A percentile compares a stretch with the other conserved stretches of the same genome.
Conservation (phyloP, 2,797 vertebrate genomes). For the Peromyscus melanophrys region DNA sequence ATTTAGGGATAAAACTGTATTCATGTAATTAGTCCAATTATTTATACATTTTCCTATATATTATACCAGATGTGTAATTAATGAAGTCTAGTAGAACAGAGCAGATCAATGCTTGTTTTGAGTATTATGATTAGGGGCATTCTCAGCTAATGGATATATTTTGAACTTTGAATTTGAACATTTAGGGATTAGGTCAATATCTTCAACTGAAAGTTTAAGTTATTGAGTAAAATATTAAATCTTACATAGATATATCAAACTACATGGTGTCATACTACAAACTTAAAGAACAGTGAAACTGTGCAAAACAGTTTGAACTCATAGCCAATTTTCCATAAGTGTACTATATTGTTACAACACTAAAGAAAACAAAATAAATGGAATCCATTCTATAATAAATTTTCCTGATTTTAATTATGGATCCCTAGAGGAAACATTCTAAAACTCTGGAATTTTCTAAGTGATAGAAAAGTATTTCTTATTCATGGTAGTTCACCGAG, state of each 20-base stretch:
- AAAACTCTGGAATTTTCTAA: background rate
- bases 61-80: background rate
- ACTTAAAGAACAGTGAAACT: background rate
- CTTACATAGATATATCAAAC: background rate
- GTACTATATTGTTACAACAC: background rate
- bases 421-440: background rate
- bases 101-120: background rate
- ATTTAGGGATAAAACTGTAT: background rate
- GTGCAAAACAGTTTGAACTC: background rate
- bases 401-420: background rate
- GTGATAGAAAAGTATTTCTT: background rate
- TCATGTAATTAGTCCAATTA: background rate
- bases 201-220: background rate
- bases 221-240: background rate
- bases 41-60: background rate
- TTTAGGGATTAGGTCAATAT: background rate
- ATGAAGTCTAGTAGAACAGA: background rate
- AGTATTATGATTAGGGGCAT: background rate
- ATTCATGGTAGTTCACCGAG: background rate
- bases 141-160: background rate
- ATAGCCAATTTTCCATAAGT: background rate
- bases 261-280: background rate
- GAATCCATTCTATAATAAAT: background rate
- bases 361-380: background rate
- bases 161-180: background rate